A percentile compares a stretch with the other conserved stretches of the same genome.
phyloP scores from a whole-genome alignment of 2,888 invertebrate genomes.

The Hydropsyche betteni region DNA sequence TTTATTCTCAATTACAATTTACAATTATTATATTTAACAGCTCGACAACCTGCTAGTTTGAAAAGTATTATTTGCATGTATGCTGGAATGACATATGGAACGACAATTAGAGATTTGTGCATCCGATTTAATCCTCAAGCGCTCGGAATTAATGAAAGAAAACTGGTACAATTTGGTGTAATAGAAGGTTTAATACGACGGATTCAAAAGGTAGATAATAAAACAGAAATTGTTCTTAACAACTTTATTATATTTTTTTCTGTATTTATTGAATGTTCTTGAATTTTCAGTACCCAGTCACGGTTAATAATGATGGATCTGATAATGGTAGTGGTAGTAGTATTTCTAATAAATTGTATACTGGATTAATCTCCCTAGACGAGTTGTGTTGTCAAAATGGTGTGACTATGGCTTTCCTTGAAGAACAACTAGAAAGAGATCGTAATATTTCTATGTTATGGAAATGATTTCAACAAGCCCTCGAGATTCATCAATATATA shows the following conservation, averaged over 20 bases:
- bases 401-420: conserved; percentile 74
- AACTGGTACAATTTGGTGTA: conserved; percentile 87
- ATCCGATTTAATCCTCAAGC: conserved; percentile 77
- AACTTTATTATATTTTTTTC: no score
- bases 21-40: conserved; percentile 57
- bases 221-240: no score
- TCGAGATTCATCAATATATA: no score
- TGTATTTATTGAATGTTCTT: not conserved
- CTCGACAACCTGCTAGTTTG: conserved; percentile 71
- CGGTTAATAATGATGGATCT: conserved; percentile 58
- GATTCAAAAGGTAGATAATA: conserved; percentile 73
- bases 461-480: conserved; percentile 59
- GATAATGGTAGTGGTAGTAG: conserved; percentile 65
- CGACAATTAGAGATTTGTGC: conserved; percentile 80
- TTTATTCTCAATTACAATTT: not conserved
- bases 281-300: conserved; percentile 64
- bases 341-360: conserved; percentile 60
- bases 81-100: conserved; percentile 79
- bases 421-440: conserved; percentile 80
- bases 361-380: conserved; percentile 73
- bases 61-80: conserved; percentile 79
- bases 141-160: conserved; percentile 80
- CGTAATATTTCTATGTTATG: conserved; percentile 76
- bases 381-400: conserved; percentile 86
- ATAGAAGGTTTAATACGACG: conserved; percentile 83